Evolutionary conservation across 2,888 invertebrate species (phyloP), one percentile per base, ranked within the genome.

Genomic region (Heliconius erato): DNA sequence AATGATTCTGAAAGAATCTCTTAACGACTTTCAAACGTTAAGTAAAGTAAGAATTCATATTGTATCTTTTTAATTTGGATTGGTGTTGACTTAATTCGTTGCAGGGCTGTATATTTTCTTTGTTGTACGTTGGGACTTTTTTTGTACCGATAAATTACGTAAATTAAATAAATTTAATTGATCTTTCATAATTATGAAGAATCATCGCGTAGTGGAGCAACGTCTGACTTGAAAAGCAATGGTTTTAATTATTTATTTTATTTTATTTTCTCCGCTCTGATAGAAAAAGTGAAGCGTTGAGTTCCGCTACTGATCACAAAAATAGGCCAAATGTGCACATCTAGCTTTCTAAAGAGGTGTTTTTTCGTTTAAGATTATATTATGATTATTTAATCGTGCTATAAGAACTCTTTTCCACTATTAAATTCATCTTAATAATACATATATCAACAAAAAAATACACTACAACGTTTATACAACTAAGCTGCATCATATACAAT

Each of bases 401-500:
- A 67, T 28, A 67, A 67, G 26, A 6, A 28, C 11, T 67, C 28
- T 67, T 67, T 12, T 5, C 26, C 0, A 28, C 26, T 67, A 67
- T 26, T 26, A 26, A 26, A 67, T 35, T 12, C 69, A 9, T 28
- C 40, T 2, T 40, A 26, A 19, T 44, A 23, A 2, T 44, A 19
- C 26, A 23, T 40, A 69, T 69, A 7, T 59, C 23, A 23, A 67
- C 5, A 67, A 7, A 44, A 71, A 71, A n/a, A 69, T 44, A 72
- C 72, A 26, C 9, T 72, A 44, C 26, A 7, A 28, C 26, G 40
- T 49, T 72, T 49, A 49, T 44, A 72, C 44, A 72, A 72, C 72
- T 72, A 72, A 72, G 40, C 71, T 72, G 44, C 7, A 72, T n/a
- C 71, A 16, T 44, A 44, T 44, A 72, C 26, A 44, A 44, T 12